Evolutionary conservation across 2,888 invertebrate genomes (phyloP).

Genomic region (Clivina fossor): DNA sequence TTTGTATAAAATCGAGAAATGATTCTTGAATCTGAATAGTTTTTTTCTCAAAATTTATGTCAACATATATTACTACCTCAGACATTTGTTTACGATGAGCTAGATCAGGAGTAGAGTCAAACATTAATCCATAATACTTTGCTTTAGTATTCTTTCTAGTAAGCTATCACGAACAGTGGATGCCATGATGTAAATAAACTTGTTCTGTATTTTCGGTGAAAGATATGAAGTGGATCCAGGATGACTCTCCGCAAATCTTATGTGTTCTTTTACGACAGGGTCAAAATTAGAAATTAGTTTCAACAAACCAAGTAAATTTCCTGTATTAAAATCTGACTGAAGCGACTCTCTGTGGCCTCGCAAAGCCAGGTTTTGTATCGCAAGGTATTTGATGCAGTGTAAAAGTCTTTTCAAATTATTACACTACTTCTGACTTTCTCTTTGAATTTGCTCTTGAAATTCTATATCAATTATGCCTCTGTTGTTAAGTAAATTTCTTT

Average conservation of each 20-base stretch:
- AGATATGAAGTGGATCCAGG: too few species aligned
- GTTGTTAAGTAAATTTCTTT: slow-evolving; percentile 9
- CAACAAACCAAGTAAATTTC: slow-evolving; percentile 20
- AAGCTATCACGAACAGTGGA: background rate
- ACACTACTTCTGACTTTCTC: slow-evolving; percentile 9
- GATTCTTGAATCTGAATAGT: slow-evolving; percentile 14
- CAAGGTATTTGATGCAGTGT: slow-evolving; percentile 22
- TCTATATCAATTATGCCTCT: slow-evolving; percentile 13
- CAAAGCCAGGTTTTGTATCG: slow-evolving; percentile 25
- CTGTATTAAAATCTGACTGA: slow-evolving; percentile 6
- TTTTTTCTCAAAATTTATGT: slow-evolving; percentile 18
- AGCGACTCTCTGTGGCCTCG: slow-evolving; percentile 22
- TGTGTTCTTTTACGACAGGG: slow-evolving; percentile 1
- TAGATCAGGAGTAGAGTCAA: slow-evolving; percentile 28
- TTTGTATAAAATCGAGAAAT: slow-evolving; percentile 24
- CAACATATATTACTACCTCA: slow-evolving; percentile 23
- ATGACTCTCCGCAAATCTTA: background rate
- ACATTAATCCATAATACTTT: slow-evolving; percentile 1
- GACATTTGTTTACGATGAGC: slow-evolving; percentile 28
- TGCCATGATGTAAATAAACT: slow-evolving; percentile 6
- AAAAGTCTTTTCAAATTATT: slow-evolving; percentile 19
- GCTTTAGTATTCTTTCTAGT: too few species aligned
- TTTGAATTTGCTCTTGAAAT: background rate
- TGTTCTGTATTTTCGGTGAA: slow-evolving; percentile 3
- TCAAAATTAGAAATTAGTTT: slow-evolving; percentile 12